phyloP scores from a whole-genome alignment of 1,140 invertebrate genomes.

The Arion vulgaris region DNA sequence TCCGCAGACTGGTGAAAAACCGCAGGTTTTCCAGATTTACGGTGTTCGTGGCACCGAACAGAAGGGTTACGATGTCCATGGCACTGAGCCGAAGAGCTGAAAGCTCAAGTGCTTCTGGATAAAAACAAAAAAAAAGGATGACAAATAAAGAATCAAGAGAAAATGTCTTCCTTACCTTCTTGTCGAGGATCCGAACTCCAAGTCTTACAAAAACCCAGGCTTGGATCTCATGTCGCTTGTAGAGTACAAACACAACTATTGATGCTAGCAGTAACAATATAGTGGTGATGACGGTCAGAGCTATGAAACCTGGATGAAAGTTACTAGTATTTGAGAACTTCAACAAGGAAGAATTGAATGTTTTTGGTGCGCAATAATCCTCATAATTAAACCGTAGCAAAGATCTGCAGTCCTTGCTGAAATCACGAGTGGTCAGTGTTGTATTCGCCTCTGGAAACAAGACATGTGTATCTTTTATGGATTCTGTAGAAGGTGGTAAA shows the following conservation, averaged over 20 bases:
- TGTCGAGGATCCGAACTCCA: slow-evolving; percentile 42
- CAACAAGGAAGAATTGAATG: not conserved
- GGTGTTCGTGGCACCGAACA: too few species aligned
- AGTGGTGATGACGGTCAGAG: slow-evolving; percentile 5
- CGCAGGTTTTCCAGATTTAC: too few species aligned
- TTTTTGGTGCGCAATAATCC: not conserved
- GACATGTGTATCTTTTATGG: not conserved
- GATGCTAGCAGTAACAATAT: slow-evolving; percentile 25
- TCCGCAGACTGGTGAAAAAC: too few species aligned
- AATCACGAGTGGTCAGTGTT: not conserved
- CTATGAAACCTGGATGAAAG: not conserved
- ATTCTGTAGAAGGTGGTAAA: not conserved
- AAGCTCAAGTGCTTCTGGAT: too few species aligned
- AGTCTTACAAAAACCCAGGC: slow-evolving; percentile 49
- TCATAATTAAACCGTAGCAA: not conserved
- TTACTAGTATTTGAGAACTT: not conserved
- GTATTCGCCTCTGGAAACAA: not conserved
- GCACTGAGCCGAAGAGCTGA: too few species aligned
- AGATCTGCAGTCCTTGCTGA: not conserved
- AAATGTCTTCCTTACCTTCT: slow-evolving; percentile 7
- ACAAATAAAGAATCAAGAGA: not conserved
- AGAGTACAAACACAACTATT: slow-evolving; percentile 38
- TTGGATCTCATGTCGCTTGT: slow-evolving; percentile 48
- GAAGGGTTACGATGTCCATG: too few species aligned
- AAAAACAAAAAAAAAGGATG: too few species aligned